Base-by-base conservation (phyloP, 2,797 vertebrate genomes). In the Dendrocincla fuliginosa region DNA sequence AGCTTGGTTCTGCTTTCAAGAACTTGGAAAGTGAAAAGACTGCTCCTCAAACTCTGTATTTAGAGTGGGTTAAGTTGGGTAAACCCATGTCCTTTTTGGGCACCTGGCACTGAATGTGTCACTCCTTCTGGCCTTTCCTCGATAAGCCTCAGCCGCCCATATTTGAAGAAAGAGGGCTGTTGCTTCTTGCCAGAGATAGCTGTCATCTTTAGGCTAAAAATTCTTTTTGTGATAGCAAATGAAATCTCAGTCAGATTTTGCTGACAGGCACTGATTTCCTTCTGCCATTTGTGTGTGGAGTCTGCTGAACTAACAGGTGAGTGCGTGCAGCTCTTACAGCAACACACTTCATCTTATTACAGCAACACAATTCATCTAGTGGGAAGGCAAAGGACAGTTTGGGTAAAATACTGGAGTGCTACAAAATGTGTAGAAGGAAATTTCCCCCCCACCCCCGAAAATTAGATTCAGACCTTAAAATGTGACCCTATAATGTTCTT, bases 141-240 rank as follows among this genome's bases (percentile, higher is more conserved):
- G 20, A 6, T 30, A 27, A 52, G 6, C 39, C 28, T 86, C 49
- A 18, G 32, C 19, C 2, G 0, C 28, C 4, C 5, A 0, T 28
- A 9, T 46, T 11, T 33, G 35, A 81, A 67, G 49, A 35, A 37
- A 42, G 55, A 60, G 33, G 8, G 20, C 18, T 3, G 14, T 30
- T 50, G n/a, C 28, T 41, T 20, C 37, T 46, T 73, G 27, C 16
- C 47, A 46, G 33, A 17, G 8, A 23, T 11, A 59, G 19, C 10
- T 67, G 20, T 37, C 33, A 13, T 24, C 22, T 74, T 57, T 24
- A 42, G 64, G 3, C 11, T 60, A 15, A 35, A 35, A 16, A 4
- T 35, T 23, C 18, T n/a, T 64, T 32, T 44, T 11, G 8, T 55
- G 32, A 7, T 22, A 63, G 37, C 1, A 3, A 20, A 39, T 37